Evolutionary conservation across 2,888 invertebrate species (phyloP).

Genomic region (Leptinotarsa peninsularis): DNA sequence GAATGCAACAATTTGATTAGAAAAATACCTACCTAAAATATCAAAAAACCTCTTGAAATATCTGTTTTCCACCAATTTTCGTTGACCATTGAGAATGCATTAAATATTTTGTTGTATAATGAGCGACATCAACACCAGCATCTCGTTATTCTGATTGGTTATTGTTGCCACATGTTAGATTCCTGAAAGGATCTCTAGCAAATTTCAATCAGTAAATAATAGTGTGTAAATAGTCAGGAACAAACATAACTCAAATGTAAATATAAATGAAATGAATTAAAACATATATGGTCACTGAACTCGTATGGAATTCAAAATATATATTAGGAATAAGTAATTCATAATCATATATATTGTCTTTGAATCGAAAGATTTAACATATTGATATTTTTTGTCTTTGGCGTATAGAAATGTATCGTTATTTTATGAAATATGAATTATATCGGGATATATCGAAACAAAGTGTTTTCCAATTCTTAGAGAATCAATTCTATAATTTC

Average conservation of each 20-base stretch:
- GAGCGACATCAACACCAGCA: too few relatives aligned
- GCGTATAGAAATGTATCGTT: neutral
- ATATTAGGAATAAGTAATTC: neutral
- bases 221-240: neutral
- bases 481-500: neutral
- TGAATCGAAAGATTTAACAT: neutral
- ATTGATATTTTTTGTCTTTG: neutral
- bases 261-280: neutral
- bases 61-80: too few relatives aligned
- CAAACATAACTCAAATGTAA: neutral
- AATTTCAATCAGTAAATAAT: neutral
- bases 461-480: neutral
- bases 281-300: neutral
- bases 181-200: neutral
- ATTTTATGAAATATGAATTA: neutral
- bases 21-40: too few relatives aligned
- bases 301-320: neutral
- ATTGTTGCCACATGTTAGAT: neutral
- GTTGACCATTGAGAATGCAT: too few relatives aligned
- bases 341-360: constrained; percentile 12
- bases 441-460: neutral
- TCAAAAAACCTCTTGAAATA: too few relatives aligned
- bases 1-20: too few relatives aligned
- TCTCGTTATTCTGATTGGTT: too few relatives aligned
- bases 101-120: too few relatives aligned